Base-by-base conservation (phyloP, 2,797 vertebrate species). In the Arctocebus calabarensis region DNA sequence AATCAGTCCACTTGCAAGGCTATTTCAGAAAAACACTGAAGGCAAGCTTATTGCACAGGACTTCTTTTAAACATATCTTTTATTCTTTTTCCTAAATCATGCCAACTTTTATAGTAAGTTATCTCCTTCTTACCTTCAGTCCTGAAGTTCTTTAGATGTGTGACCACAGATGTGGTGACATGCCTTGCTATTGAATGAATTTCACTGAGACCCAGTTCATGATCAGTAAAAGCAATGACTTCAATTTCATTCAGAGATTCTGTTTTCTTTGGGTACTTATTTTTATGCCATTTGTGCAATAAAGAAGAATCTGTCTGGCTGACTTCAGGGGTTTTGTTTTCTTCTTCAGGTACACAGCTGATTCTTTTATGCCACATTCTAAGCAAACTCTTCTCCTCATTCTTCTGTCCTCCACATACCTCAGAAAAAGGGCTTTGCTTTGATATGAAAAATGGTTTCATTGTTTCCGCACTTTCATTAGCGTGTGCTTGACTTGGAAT, bases 151-250 rank as follows among this genome's bases (percentile, higher is more conserved):
- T 97, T 97, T 4, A 98, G 90, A 71, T 97, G 83, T 29, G 95
- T 96, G 88, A 98, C 64, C 70, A 97, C 96, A 22, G 94, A 96
- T 29, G 91, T 85, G 12, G 97, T 87, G 20, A 98, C 81, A 59
- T 97, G 96, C 82, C 92, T 97, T 94, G 97, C 98, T 75, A 98
- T 11, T 71, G 96, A 74, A 64, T 97, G 94, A 91, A 98, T 97
- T 95, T 98, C 98, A 57, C 95, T 97, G 74, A 97, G 96, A 96
- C 97, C 96, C n/a, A 98, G 73, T 66, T 97, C 96, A 77, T 96
- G 84, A 91, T 97, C 95, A 84, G 70, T 89, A 92, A 98, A 97
- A 92, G 70, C 17, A 81, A 97, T 94, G 29, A 88, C n/a, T 59
- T 93, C 71, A 75, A 79, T 27, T 88, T 95, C 94, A 68, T 95